Conservation (phyloP, 2,888 invertebrate species). For the Selenia dentaria region DNA sequence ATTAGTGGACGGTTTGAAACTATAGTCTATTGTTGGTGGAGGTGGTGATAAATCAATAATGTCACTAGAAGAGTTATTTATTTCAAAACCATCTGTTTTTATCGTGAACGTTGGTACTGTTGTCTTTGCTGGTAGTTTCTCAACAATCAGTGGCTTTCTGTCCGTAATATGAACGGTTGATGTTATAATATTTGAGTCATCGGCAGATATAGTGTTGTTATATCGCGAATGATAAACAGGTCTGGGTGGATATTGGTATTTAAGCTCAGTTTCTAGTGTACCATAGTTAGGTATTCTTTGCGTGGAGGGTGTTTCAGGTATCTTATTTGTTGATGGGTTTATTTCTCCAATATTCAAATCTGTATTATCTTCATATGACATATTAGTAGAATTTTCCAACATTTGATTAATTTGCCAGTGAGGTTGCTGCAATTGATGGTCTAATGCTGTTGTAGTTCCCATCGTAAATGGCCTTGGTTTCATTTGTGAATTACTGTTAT, state of each 20-base stretch:
- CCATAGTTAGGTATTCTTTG: slow-evolving; percentile 41
- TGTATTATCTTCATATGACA: slow-evolving; percentile 70
- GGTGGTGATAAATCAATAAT: slow-evolving; percentile 80
- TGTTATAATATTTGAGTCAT: slow-evolving; percentile 74
- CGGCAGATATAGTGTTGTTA: slow-evolving; percentile 50
- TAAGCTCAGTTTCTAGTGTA: slow-evolving; percentile 41
- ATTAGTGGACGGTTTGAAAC: slow-evolving; percentile 69
- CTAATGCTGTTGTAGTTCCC: slow-evolving; percentile 58
- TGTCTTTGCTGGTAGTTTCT: slow-evolving; percentile 58
- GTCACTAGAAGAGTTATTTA: slow-evolving; percentile 65
- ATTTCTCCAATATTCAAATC: slow-evolving; percentile 76
- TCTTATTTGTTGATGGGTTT: slow-evolving; percentile 43
- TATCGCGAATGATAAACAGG: slow-evolving; percentile 48
- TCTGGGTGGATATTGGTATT: slow-evolving; percentile 52
- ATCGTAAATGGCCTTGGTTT: slow-evolving; percentile 76
- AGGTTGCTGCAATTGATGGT: slow-evolving; percentile 76
- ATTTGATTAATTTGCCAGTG: slow-evolving; percentile 80
- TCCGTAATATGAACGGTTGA: slow-evolving; percentile 75
- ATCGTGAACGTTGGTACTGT: slow-evolving; percentile 63
- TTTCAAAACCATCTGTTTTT: slow-evolving; percentile 46
- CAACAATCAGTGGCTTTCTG: slow-evolving; percentile 72
- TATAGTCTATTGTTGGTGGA: slow-evolving; percentile 73
- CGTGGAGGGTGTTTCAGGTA: slow-evolving; percentile 41
- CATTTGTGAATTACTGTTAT: slow-evolving; percentile 53
- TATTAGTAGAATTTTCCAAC: slow-evolving; percentile 67